Evolutionary conservation across 2,797 vertebrate genomes (phyloP).

Genomic region (Chiloscyllium punctatum): DNA sequence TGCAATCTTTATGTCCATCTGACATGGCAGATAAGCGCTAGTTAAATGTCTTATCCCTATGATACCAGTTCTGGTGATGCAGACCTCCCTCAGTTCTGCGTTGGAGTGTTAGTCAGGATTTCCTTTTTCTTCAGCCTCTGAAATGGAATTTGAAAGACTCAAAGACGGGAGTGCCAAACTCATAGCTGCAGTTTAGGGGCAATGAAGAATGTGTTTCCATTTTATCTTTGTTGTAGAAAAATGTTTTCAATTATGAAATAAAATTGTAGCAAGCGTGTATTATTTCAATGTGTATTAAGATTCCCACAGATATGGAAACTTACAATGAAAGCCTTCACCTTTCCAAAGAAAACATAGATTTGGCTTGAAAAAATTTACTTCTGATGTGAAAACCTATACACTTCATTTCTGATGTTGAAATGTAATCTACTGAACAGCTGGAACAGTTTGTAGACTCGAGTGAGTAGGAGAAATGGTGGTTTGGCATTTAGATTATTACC

Average conservation of each 20-base stretch:
- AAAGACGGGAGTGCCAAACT: neutral
- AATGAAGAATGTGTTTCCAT: neutral
- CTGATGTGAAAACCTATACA: neutral
- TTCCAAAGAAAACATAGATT: neutral
- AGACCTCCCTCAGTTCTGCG: neutral
- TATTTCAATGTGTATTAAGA: neutral
- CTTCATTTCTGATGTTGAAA: neutral
- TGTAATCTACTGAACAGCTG: neutral
- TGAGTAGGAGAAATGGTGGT: conserved; percentile 19
- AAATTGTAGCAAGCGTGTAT: neutral
- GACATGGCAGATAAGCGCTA: neutral
- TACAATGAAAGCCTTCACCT: neutral
- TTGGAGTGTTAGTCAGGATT: neutral
- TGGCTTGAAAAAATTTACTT: neutral
- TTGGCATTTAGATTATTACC: conserved; percentile 14
- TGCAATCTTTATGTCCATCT: neutral
- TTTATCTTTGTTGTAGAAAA: neutral
- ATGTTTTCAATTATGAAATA: neutral
- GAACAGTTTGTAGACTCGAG: neutral
- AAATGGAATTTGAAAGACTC: neutral
- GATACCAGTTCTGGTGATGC: neutral
- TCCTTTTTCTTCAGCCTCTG: neutral
- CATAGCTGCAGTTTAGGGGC: neutral
- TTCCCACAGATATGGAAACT: neutral
- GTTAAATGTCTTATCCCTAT: neutral